phyloP scores from a whole-genome alignment of 2,888 invertebrate genomes.

The Nycteola revayana region DNA sequence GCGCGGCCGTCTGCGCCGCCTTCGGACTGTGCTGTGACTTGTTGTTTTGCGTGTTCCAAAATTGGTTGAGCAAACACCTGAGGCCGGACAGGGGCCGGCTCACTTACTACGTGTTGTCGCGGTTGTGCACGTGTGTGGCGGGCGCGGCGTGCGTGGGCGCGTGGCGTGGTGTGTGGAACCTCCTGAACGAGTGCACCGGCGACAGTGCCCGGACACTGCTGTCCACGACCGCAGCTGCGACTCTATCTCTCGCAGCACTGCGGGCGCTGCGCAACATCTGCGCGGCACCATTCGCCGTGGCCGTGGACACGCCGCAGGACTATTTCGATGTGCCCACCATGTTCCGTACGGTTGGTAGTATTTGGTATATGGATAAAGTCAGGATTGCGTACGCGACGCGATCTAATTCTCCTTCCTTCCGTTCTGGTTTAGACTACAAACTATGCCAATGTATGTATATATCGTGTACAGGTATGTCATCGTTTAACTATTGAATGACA shows the following conservation, averaged over 20 bases:
- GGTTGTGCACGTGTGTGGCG: conserved; percentile 88
- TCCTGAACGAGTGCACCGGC: conserved; percentile 87
- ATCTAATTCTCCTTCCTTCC: too few species aligned
- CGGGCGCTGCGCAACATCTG: conserved; percentile 89
- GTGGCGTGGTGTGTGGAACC: conserved; percentile 93
- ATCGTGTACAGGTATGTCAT: too few species aligned
- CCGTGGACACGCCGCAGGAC: conserved; percentile 87
- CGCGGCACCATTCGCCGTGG: conserved; percentile 91
- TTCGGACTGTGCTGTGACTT: conserved; percentile 88
- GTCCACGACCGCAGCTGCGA: conserved; percentile 84
- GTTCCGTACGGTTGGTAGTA: conserved; percentile 89
- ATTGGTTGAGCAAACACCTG: conserved; percentile 74
- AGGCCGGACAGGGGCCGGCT: conserved; percentile 86
- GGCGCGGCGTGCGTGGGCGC: conserved; percentile 92
- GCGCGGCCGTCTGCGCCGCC: conserved; percentile 85
- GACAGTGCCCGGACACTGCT: conserved; percentile 81
- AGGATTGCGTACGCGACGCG: too few species aligned
- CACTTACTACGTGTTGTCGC: conserved; percentile 86
- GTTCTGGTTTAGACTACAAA: too few species aligned
- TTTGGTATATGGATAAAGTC: conserved; percentile 1
- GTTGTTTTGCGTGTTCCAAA: conserved; percentile 86
- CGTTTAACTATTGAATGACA: too few species aligned
- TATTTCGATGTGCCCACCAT: conserved; percentile 93
- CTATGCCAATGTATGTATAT: too few species aligned
- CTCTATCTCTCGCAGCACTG: conserved; percentile 85